phyloP scores from a whole-genome alignment of 2,888 invertebrate species.

The Microctonus hyperodae region DNA sequence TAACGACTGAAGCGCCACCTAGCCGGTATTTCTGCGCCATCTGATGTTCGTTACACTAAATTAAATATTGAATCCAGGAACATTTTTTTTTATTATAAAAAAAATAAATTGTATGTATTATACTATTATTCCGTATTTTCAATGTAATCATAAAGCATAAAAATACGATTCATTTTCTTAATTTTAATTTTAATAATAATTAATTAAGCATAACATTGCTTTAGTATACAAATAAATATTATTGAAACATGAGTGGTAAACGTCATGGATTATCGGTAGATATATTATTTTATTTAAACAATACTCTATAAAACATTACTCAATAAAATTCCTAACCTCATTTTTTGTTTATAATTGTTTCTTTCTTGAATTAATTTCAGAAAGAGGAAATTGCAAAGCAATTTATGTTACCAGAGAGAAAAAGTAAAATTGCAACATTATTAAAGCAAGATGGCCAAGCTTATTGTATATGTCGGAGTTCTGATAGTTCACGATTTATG shows the following conservation, averaged over 20 bases:
- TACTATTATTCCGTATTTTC: too few relatives aligned
- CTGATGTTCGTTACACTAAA: too few relatives aligned
- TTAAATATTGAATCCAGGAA: too few relatives aligned
- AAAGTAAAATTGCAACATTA: slow-evolving; percentile 87
- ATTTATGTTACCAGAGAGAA: slow-evolving; percentile 87
- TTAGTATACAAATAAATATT: slow-evolving; percentile 21
- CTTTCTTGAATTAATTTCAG: slow-evolving; percentile 59
- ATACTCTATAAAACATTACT: background rate
- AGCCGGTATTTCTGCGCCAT: too few relatives aligned
- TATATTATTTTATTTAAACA: slow-evolving; percentile 15
- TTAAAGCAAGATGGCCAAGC: slow-evolving; percentile 90
- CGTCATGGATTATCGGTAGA: slow-evolving; percentile 51
- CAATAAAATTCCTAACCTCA: background rate
- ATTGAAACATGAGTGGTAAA: slow-evolving; percentile 44
- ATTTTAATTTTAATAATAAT: too few relatives aligned
- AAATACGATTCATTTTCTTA: too few relatives aligned
- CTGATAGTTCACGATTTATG: slow-evolving; percentile 95
- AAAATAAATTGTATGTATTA: too few relatives aligned
- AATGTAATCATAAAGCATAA: too few relatives aligned
- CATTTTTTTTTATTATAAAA: too few relatives aligned
- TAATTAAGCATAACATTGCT: too few relatives aligned
- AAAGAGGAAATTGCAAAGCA: slow-evolving; percentile 90
- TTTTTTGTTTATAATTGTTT: slow-evolving; percentile 11
- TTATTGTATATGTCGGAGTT: slow-evolving; percentile 94
- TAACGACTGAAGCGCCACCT: too few relatives aligned